Conservation (phyloP, 2,888 invertebrate genomes). For the Caenorhabditis drosophilae region DNA sequence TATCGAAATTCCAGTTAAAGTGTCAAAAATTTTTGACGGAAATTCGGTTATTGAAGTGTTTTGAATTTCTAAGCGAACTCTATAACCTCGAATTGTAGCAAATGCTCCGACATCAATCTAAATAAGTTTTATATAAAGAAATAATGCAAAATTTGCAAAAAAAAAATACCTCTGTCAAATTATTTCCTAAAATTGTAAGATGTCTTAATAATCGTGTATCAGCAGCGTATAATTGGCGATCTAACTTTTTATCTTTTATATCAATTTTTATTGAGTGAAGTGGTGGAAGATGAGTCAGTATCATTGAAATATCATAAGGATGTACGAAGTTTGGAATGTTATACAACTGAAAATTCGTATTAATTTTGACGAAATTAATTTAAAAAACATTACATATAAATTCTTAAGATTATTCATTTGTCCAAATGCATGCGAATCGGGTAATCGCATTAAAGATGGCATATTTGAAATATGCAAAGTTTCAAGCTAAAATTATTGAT, state of each 20-base stretch:
- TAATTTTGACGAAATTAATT: not conserved
- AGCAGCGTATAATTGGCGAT: slow-evolving; percentile 47
- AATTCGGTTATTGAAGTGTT: slow-evolving; percentile 55
- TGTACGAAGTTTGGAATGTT: slow-evolving; percentile 43
- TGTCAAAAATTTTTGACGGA: slow-evolving; percentile 57
- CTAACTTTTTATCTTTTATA: slow-evolving; percentile 45
- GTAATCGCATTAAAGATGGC: slow-evolving; percentile 51
- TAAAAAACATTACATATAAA: slow-evolving; percentile 30
- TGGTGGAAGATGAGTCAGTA: slow-evolving; percentile 60
- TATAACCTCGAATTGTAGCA: slow-evolving; percentile 57
- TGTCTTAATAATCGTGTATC: slow-evolving; percentile 59
- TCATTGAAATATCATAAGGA: slow-evolving; percentile 51
- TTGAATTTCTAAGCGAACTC: slow-evolving; percentile 51
- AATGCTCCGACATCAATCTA: slow-evolving; percentile 60
- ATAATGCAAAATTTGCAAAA: not conserved
- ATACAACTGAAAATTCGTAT: slow-evolving; percentile 42
- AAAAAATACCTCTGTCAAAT: slow-evolving; percentile 42
- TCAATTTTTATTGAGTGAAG: slow-evolving; percentile 56
- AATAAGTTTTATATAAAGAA: not conserved
- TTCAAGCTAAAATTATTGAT: slow-evolving; percentile 42
- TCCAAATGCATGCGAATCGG: slow-evolving; percentile 47
- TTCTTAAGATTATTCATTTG: slow-evolving; percentile 53
- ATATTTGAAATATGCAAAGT: slow-evolving; percentile 55
- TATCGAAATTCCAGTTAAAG: slow-evolving; percentile 47
- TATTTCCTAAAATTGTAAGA: slow-evolving; percentile 50